Conservation (phyloP, 2,888 invertebrate species). For the Drosophila stalkeri region DNA sequence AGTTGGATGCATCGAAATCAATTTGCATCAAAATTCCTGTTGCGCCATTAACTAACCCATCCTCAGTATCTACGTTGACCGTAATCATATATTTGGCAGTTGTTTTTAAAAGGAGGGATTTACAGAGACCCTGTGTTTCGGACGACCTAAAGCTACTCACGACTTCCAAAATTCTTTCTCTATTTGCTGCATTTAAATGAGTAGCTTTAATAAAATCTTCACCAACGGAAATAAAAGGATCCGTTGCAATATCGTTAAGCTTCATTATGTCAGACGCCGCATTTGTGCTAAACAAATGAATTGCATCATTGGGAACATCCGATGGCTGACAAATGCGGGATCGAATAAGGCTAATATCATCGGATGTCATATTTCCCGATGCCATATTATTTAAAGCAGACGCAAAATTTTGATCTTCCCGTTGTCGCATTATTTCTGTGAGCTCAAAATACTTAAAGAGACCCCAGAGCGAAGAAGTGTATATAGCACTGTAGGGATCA, state of each 20-base stretch:
- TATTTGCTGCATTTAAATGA: background rate
- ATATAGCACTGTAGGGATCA: background rate
- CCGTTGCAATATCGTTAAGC: background rate
- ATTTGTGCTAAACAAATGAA: background rate
- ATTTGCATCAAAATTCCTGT: too few species aligned
- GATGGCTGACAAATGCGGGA: background rate
- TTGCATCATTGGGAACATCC: background rate
- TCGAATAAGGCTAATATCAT: background rate
- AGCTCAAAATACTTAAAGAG: background rate
- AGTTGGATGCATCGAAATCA: too few species aligned
- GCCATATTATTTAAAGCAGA: background rate
- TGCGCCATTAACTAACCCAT: too few species aligned
- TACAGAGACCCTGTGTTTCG: too few species aligned
- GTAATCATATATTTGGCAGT: too few species aligned
- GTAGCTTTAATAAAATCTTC: too few species aligned
- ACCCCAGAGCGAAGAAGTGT: background rate
- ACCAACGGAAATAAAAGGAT: background rate
- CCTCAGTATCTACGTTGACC: too few species aligned
- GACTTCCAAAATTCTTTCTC: background rate
- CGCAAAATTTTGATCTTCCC: background rate
- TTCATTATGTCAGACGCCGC: background rate
- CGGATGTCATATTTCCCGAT: background rate
- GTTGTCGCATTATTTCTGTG: slow-evolving; percentile 3
- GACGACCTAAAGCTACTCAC: too few species aligned
- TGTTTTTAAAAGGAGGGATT: too few species aligned